These are phyloP conservation scores for Omphaloscelis lunosa DNA, from an alignment of 2,888 invertebrate genomes.

Conservation along the genomic window DNA sequence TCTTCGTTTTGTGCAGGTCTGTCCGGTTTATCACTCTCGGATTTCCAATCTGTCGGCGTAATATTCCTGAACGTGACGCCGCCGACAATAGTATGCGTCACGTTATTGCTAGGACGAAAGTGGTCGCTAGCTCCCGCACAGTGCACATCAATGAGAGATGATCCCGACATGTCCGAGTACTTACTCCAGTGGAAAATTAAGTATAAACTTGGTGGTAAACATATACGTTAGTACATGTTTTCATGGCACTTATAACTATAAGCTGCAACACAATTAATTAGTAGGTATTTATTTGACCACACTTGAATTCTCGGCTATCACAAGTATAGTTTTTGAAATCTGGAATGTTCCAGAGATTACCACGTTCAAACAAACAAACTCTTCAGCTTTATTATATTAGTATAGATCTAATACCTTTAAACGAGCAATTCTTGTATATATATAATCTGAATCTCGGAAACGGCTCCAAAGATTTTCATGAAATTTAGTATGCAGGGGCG, in stretches of 20 bases:
- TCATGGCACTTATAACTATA: not conserved
- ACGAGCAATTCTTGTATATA: no score
- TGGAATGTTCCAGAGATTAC: no score
- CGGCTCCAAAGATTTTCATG: no score
- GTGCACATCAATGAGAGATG: slow-evolving; percentile 75
- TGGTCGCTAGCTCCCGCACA: slow-evolving; percentile 82
- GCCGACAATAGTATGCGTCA: slow-evolving; percentile 71
- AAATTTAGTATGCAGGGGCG: no score
- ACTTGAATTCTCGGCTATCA: no score
- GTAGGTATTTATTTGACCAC: no score
- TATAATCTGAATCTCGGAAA: no score
- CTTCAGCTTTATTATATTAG: no score
- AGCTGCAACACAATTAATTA: no score
- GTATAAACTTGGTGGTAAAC: slow-evolving; percentile 63
- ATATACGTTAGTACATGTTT: slow-evolving; percentile 59
- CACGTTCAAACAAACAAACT: no score
- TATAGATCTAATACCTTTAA: no score
- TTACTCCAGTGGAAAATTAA: slow-evolving; percentile 74
- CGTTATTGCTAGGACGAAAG: slow-evolving; percentile 69
- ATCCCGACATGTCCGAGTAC: slow-evolving; percentile 73
- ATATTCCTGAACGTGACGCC: slow-evolving; percentile 67
- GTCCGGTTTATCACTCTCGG: slow-evolving; percentile 6
- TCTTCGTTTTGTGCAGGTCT: slow-evolving; percentile 28
- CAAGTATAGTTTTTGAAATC: no score
- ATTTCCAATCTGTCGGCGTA: slow-evolving; percentile 68